phyloP scores from a whole-genome alignment of 1,140 invertebrate species.

The Conus betulinus region DNA sequence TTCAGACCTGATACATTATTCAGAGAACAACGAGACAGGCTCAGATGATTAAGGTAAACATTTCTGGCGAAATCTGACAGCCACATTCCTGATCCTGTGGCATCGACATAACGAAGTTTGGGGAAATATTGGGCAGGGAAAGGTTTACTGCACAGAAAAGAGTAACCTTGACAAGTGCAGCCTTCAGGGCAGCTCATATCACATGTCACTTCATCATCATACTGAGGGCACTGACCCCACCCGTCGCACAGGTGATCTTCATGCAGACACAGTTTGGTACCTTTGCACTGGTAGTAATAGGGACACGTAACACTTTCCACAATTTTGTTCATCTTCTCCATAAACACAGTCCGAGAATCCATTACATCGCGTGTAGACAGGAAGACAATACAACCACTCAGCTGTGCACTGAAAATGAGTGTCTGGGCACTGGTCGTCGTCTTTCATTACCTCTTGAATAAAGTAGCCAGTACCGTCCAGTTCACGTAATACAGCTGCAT shows the following conservation, averaged over 20 bases:
- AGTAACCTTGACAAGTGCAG: not conserved
- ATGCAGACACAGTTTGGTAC: not conserved
- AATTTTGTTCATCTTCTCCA: not conserved
- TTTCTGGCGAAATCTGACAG: not conserved
- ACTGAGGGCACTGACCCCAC: not conserved
- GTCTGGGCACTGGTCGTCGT: not conserved
- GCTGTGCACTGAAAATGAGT: not conserved
- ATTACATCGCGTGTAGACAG: not conserved
- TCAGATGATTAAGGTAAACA: not conserved
- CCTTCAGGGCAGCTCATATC: not conserved
- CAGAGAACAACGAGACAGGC: not conserved
- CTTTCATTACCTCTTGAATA: not conserved
- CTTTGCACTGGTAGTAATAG: not conserved
- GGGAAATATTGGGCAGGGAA: not conserved
- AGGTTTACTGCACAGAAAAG: not conserved
- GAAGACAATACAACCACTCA: not conserved
- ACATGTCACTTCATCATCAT: not conserved
- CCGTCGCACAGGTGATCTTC: not conserved
- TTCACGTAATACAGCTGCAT: not conserved
- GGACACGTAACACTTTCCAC: not conserved
- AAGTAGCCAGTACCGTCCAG: not conserved
- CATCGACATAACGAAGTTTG: not conserved
- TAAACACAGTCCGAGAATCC: not conserved
- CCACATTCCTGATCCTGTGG: not conserved
- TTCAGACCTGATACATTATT: not conserved